These are phyloP conservation scores for Manis pentadactyla DNA, from an alignment of 2,797 vertebrate species.

Conservation along the genomic window DNA sequence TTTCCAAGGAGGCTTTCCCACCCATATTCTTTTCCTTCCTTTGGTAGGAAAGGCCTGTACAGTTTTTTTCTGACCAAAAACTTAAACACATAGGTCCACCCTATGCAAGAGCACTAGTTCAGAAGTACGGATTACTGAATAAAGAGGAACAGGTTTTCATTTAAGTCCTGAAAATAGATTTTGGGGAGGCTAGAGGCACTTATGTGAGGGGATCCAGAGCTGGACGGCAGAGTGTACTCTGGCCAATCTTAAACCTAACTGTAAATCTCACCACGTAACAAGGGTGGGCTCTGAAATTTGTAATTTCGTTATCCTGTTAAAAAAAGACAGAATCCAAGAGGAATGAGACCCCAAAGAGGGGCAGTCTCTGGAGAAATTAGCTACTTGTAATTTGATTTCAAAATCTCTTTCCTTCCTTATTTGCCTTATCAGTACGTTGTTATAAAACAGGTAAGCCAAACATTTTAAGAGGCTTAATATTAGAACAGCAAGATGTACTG, in stretches of 20 bases:
- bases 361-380: background rate
- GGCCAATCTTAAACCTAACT: background rate
- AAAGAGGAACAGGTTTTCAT: background rate
- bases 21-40: background rate
- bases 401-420: background rate
- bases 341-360: background rate
- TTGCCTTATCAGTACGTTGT: background rate
- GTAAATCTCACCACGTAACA: background rate
- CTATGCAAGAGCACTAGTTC: background rate
- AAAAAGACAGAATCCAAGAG: background rate
- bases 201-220: background rate
- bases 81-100: background rate
- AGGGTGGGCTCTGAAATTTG: background rate
- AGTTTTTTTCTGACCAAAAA: background rate
- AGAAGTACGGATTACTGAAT: background rate
- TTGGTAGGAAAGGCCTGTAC: background rate
- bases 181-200: background rate
- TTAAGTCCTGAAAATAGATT: background rate
- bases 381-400: background rate
- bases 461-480: background rate
- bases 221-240: background rate
- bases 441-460: background rate
- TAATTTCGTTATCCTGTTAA: background rate
- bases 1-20: background rate
- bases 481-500: background rate